Conservation (phyloP, 92 coral and sea anemone genomes). For the Blastomussa wellsi region DNA sequence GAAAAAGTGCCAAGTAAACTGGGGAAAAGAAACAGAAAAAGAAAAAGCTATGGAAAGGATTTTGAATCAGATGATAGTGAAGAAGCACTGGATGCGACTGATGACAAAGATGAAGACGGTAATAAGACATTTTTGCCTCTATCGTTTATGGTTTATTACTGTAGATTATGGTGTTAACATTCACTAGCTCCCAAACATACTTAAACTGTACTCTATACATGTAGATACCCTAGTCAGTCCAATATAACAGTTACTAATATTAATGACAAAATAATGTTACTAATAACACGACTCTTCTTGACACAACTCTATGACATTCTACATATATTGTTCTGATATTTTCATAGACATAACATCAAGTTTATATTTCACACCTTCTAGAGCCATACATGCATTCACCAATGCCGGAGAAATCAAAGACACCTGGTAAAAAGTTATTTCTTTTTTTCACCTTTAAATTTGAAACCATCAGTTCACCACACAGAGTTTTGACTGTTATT, state of each 20-base stretch:
- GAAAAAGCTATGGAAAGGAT: too few relatives aligned
- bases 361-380: conserved; percentile 3
- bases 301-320: too few relatives aligned
- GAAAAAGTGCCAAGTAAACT: conserved; percentile 15
- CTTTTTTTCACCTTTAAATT: background rate
- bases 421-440: conserved; percentile 1
- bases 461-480: background rate
- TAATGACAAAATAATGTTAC: too few relatives aligned
- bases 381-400: conserved; percentile 1
- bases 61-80: too few relatives aligned
- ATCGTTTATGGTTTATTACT: too few relatives aligned
- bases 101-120: conserved; percentile 12
- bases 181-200: too few relatives aligned
- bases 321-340: conserved; percentile 19
- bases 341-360: background rate
- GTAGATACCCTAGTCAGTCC: too few relatives aligned
- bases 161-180: too few relatives aligned
- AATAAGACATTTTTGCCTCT: conserved; percentile 2
- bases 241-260: too few relatives aligned
- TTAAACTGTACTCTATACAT: too few relatives aligned
- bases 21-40: background rate
- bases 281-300: too few relatives aligned
- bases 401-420: conserved; percentile 8
- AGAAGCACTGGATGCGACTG: background rate
- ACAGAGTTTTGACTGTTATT: conserved; percentile 6